These are phyloP conservation scores for Heliconius cydno DNA, from an alignment of 2,888 invertebrate genomes.

Conservation along the genomic window DNA sequence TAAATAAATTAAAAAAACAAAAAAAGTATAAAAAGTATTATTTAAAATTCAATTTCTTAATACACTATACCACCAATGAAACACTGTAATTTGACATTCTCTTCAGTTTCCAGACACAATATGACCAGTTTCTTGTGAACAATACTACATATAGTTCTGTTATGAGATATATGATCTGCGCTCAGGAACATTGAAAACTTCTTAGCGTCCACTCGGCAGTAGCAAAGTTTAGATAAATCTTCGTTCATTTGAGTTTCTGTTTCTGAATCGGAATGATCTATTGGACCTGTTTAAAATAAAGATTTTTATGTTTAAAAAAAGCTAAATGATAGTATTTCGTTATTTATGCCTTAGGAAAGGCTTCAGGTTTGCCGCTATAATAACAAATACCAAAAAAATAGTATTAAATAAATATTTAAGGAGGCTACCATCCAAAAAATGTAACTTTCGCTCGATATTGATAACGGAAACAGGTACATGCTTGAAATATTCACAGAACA, in stretches of 20 bases:
- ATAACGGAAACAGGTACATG: no score
- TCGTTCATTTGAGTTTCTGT: slow-evolving; percentile 73
- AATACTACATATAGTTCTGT: slow-evolving; percentile 89
- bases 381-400: no score
- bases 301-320: background rate
- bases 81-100: slow-evolving; percentile 90
- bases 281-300: slow-evolving; percentile 62
- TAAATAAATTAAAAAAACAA: no score
- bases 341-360: no score
- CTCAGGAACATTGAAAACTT: slow-evolving; percentile 91
- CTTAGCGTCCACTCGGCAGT: slow-evolving; percentile 89
- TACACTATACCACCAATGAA: slow-evolving; percentile 88
- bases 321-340: no score
- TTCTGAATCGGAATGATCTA: slow-evolving; percentile 77
- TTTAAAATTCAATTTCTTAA: slow-evolving; percentile 47
- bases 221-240: slow-evolving; percentile 65
- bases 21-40: no score
- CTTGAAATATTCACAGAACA: no score
- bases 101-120: slow-evolving; percentile 88
- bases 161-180: slow-evolving; percentile 90
- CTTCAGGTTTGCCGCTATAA: no score
- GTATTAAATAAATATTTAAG: no score
- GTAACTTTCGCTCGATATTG: no score
- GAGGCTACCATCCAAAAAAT: no score
- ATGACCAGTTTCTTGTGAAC: slow-evolving; percentile 89